A percentile compares a stretch with the other conserved stretches of the same genome.
These are phyloP conservation scores for Doris montereyensis DNA, from an alignment of 2,888 invertebrate genomes.

Conservation along the genomic window DNA sequence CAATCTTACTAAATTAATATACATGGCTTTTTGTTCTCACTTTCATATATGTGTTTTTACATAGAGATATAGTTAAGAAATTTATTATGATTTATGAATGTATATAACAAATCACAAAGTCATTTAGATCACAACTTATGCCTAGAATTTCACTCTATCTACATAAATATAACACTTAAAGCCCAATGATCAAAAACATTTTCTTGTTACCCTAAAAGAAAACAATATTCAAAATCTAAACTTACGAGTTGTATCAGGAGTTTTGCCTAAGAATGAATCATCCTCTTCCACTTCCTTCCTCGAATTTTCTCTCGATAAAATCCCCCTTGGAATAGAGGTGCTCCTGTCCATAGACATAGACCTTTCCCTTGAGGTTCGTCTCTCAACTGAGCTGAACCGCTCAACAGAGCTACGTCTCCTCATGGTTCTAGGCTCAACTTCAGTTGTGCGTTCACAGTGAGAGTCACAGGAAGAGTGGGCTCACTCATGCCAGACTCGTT, in stretches of 20 bases:
- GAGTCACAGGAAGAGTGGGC: conserved; percentile 83
- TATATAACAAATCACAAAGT: too few species aligned
- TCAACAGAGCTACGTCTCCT: conserved; percentile 44
- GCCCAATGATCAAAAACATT: too few species aligned
- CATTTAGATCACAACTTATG: too few species aligned
- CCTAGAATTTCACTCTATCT: too few species aligned
- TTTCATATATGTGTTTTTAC: too few species aligned
- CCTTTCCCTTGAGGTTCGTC: conserved; percentile 27
- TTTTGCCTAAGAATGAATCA: conserved; percentile 32
- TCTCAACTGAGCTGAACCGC: conserved; percentile 41
- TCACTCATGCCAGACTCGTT: conserved; percentile 97
- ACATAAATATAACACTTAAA: too few species aligned
- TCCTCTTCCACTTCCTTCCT: conserved; percentile 36
- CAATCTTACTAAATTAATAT: too few species aligned
- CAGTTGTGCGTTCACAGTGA: conserved; percentile 48
- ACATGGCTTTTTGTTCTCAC: too few species aligned
- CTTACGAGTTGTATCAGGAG: conserved; percentile 46
- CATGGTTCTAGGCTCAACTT: conserved; percentile 36
- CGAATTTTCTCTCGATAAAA: conserved; percentile 26
- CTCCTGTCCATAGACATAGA: conserved; percentile 40
- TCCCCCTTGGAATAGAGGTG: conserved; percentile 27
- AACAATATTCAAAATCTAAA: too few species aligned
- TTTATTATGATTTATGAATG: too few species aligned
- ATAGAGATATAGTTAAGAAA: too few species aligned
- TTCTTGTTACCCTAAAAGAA: too few species aligned